These are phyloP conservation scores for Orthochromis malagaraziensis DNA, from an alignment of 2,113 vertebrate species.

Conservation along the genomic window DNA sequence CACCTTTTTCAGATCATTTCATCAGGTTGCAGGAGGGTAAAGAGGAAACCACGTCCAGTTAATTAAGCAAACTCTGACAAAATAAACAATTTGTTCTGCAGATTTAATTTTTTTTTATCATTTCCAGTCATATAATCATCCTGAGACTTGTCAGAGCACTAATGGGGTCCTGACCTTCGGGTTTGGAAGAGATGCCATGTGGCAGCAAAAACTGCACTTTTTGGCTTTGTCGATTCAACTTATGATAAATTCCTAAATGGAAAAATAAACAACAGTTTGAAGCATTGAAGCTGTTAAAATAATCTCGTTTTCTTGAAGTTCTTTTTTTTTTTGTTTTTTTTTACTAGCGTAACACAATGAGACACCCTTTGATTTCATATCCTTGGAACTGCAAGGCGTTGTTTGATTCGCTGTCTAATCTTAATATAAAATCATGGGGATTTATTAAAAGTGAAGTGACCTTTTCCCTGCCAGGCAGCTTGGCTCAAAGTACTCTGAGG, in stretches of 20 bases:
- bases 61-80: not conserved
- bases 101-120: not conserved
- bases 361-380: not conserved
- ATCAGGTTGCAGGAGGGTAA: not conserved
- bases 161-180: not conserved
- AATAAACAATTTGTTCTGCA: not conserved
- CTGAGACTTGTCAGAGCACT: not conserved
- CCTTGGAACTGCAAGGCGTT: not conserved
- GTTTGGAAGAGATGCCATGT: not conserved
- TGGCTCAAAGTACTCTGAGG: not conserved
- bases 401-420: not conserved
- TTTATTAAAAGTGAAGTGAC: conserved; percentile 30
- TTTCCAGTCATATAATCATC: not conserved
- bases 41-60: not conserved
- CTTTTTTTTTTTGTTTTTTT: not conserved
- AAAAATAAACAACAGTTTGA: not conserved
- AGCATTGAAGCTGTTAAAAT: not conserved
- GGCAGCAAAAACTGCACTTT: not conserved
- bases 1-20: not conserved
- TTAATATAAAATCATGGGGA: not conserved
- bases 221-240: not conserved
- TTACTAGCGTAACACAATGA: not conserved
- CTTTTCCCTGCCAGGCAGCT: not conserved
- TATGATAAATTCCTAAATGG: not conserved
- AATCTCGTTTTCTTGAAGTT: not conserved